phyloP scores from a whole-genome alignment of 2,797 vertebrate genomes.

The Apogon hyalosoma region DNA sequence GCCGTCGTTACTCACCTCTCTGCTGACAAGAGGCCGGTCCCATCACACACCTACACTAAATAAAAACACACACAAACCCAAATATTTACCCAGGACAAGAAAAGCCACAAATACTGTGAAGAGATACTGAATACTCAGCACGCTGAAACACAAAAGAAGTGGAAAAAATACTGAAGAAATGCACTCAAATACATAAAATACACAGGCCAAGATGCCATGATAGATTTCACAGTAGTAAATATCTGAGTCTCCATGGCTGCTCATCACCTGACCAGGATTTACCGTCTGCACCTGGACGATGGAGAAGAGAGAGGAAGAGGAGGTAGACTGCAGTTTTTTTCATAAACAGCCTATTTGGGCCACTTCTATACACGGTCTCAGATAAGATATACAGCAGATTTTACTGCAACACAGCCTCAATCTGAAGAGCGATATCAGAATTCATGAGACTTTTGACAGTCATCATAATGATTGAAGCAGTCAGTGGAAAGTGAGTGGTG shows the following conservation, averaged over 20 bases:
- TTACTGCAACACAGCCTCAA: no score
- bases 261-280: conserved; percentile 59
- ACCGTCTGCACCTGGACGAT: conserved; percentile 67
- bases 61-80: neutral
- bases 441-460: no score
- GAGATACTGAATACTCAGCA: neutral
- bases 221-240: conserved; percentile 70
- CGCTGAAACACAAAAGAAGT: neutral
- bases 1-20: conserved; percentile 23
- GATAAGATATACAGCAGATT: no score
- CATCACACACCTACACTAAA: neutral
- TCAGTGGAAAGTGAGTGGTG: no score
- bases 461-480: no score
- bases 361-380: no score
- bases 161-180: neutral
- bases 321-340: neutral
- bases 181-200: conserved; percentile 6
- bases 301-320: neutral
- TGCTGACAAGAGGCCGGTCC: conserved; percentile 14
- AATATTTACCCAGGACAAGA: neutral
- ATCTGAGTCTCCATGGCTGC: conserved; percentile 28
- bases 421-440: no score
- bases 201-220: conserved; percentile 26
- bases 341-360: no score
- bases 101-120: neutral